Percentiles rank a stretch among this genome's conserved stretches.
phyloP scores from a whole-genome alignment of 2,113 vertebrate species.

The Chlorodrepanis virens region DNA sequence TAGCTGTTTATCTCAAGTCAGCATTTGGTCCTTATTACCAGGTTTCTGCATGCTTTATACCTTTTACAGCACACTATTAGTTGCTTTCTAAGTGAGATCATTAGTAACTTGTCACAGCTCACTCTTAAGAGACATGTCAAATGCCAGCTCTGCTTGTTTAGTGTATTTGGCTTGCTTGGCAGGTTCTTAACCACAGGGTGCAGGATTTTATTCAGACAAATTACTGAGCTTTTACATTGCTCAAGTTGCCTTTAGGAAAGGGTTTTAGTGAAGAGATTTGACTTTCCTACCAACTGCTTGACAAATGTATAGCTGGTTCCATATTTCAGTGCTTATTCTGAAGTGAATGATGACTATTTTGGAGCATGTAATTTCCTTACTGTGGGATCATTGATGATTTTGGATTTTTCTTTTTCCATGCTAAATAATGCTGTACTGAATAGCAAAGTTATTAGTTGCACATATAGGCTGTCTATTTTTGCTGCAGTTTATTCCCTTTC shows the following conservation, averaged over 20 bases:
- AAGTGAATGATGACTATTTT: background rate
- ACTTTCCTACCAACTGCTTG: background rate
- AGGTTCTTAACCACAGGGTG: background rate
- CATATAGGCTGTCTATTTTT: background rate
- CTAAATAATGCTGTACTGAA: background rate
- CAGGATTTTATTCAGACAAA: background rate
- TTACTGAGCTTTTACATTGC: background rate
- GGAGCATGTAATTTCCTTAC: background rate
- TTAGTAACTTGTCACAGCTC: conserved; percentile 14
- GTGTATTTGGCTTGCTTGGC: background rate
- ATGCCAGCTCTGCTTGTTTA: background rate
- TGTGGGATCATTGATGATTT: background rate
- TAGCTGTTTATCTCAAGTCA: background rate
- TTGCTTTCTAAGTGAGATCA: background rate
- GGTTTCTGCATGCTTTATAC: background rate
- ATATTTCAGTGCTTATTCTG: background rate
- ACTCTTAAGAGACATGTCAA: background rate
- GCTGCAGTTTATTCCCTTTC: background rate
- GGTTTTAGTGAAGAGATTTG: background rate
- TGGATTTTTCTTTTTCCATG: background rate
- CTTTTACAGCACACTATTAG: background rate
- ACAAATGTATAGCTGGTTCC: background rate
- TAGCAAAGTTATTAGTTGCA: background rate
- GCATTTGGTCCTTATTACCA: background rate
- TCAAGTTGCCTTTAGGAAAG: background rate